Percentiles rank a stretch among this genome's conserved stretches.
Conservation (phyloP, 1,140 invertebrate genomes). For the Drosophila ercepeae region DNA sequence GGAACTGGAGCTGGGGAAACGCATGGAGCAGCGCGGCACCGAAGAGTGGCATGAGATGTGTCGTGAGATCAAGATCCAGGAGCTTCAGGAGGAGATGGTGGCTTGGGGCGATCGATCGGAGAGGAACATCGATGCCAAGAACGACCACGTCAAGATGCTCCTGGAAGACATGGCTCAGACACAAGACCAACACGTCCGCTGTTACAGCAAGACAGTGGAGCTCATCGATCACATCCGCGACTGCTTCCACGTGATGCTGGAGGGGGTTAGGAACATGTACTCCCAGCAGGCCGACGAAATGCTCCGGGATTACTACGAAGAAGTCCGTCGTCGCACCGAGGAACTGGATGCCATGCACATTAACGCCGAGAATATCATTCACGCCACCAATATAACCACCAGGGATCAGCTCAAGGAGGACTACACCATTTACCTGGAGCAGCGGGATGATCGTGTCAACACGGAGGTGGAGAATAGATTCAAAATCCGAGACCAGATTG, state of each 20-base stretch:
- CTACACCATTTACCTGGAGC: slow-evolving; percentile 66
- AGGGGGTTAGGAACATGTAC: slow-evolving; percentile 45
- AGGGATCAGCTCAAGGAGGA: slow-evolving; percentile 58
- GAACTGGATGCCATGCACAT: slow-evolving; percentile 55
- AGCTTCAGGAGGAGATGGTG: slow-evolving; percentile 59
- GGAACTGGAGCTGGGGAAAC: slow-evolving; percentile 67
- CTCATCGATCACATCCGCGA: slow-evolving; percentile 68
- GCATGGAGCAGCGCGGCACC: slow-evolving; percentile 46
- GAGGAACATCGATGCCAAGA: slow-evolving; percentile 52
- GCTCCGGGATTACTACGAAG: slow-evolving; percentile 65
- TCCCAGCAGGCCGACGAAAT: slow-evolving; percentile 65
- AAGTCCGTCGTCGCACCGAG: slow-evolving; percentile 57
- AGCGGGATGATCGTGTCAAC: slow-evolving; percentile 68
- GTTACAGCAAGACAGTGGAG: slow-evolving; percentile 50
- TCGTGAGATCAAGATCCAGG: slow-evolving; percentile 57
- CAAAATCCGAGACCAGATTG: slow-evolving; percentile 60
- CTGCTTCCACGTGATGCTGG: slow-evolving; percentile 62
- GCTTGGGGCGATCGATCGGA: slow-evolving; percentile 52
- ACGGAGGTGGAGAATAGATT: slow-evolving; percentile 69
- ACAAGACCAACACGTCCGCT: slow-evolving; percentile 53
- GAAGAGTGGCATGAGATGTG: slow-evolving; percentile 69
- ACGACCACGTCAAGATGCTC: slow-evolving; percentile 62
- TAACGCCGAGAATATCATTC: slow-evolving; percentile 72
- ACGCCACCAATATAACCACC: slow-evolving; percentile 63
- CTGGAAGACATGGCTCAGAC: slow-evolving; percentile 64